These are phyloP conservation scores for Euwallacea fornicatus DNA, from an alignment of 1,140 invertebrate species.

Conservation along the genomic window DNA sequence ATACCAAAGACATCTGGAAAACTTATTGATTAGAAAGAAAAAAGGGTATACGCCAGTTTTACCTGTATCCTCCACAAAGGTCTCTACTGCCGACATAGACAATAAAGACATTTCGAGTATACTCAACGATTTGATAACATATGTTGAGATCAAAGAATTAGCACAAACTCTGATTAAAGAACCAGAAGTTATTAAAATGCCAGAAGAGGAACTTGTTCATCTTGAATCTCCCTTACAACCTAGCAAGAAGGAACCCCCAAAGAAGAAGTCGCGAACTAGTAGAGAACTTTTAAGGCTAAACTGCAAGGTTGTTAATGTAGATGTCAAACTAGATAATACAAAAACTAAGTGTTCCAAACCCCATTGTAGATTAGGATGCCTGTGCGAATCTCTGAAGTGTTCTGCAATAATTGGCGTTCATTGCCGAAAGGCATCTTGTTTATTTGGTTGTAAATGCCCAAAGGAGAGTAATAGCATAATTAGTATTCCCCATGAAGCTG, in stretches of 20 bases:
- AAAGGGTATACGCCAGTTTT: constrained; percentile 3
- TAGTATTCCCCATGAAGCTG: background rate
- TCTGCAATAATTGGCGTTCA: constrained; percentile 47
- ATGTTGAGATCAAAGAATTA: constrained; percentile 50
- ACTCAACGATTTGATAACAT: constrained; percentile 49
- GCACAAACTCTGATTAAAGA: constrained; percentile 45
- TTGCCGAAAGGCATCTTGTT: constrained; percentile 54
- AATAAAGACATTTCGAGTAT: constrained; percentile 38
- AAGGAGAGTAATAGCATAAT: constrained; percentile 26
- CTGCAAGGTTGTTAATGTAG: constrained; percentile 53
- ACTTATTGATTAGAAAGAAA: constrained; percentile 46
- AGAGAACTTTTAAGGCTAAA: constrained; percentile 52
- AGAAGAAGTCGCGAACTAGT: constrained; percentile 39
- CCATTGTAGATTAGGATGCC: constrained; percentile 55
- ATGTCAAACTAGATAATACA: constrained; percentile 41
- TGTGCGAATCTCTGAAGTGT: constrained; percentile 54
- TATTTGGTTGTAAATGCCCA: constrained; percentile 55
- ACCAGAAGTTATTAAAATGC: constrained; percentile 11
- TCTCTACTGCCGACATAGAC: background rate
- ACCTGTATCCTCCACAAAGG: background rate
- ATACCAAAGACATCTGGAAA: constrained; percentile 50
- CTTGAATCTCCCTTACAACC: background rate
- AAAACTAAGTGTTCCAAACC: constrained; percentile 48
- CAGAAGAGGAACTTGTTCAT: constrained; percentile 18
- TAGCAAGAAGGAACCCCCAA: background rate